Percentiles rank a stretch among this genome's conserved stretches.
Conservation (phyloP, 2,113 vertebrate genomes). For the Ascaphus truei region DNA sequence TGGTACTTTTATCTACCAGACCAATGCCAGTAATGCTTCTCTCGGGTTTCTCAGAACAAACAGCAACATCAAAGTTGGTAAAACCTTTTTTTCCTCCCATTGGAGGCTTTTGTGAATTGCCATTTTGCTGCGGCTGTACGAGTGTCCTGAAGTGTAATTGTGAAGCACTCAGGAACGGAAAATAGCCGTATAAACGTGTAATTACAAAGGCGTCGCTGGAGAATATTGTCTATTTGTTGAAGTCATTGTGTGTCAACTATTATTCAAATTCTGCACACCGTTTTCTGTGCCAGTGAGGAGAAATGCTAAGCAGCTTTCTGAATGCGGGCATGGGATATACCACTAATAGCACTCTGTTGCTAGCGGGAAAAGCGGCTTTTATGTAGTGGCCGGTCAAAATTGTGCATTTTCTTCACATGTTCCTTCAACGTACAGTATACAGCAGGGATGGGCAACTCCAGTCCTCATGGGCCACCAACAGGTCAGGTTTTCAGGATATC, state of each 20-base stretch:
- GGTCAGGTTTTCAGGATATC: no score
- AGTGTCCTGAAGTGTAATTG: constrained; percentile 18
- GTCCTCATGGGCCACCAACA: no score
- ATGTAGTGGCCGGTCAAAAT: neutral
- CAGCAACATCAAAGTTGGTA: neutral
- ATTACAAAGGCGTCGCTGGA: constrained; percentile 11
- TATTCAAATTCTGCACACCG: neutral
- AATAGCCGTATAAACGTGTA: constrained; percentile 8
- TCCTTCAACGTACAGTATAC: no score
- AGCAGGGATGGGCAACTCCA: no score
- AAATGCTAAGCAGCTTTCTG: neutral
- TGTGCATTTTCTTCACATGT: neutral
- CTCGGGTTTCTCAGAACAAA: no score
- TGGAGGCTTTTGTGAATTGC: neutral
- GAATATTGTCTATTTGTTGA: constrained; percentile 17
- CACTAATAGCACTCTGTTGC: neutral
- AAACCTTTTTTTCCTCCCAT: neutral
- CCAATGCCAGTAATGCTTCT: no score
- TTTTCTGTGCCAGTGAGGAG: neutral
- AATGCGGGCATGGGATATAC: neutral
- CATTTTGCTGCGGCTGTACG: constrained; percentile 1
- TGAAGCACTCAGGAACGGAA: constrained; percentile 10
- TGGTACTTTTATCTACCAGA: no score
- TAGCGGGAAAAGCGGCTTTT: neutral
- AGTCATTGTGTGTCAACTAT: neutral